phyloP scores from a whole-genome alignment of 2,888 invertebrate genomes.

The Synanthedon vespiformis region DNA sequence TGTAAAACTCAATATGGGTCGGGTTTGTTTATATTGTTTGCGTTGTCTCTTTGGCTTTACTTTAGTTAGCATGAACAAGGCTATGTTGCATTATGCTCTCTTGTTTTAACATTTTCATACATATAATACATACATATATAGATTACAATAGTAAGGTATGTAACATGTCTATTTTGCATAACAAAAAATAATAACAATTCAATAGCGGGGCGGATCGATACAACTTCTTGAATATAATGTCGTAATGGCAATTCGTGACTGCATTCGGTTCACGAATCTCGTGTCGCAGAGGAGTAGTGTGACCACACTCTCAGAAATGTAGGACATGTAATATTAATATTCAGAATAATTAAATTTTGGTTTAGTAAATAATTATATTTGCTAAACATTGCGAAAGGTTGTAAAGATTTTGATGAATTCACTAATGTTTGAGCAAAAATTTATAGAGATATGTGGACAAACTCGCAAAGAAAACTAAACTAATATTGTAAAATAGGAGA shows the following conservation, averaged over 20 bases:
- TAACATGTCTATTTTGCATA: slow-evolving; percentile 7
- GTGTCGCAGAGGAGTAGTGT: slow-evolving; percentile 2
- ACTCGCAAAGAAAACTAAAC: too few species aligned
- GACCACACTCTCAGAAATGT: not conserved
- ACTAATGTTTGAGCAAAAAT: too few species aligned
- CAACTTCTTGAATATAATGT: slow-evolving; percentile 10
- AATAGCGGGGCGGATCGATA: slow-evolving; percentile 1
- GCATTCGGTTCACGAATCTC: slow-evolving; percentile 1
- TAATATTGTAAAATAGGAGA: too few species aligned
- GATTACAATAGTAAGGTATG: not conserved
- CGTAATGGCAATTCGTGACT: slow-evolving; percentile 11
- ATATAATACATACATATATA: not conserved
- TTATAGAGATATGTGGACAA: too few species aligned
- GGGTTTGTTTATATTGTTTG: too few species aligned
- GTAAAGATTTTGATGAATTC: too few species aligned
- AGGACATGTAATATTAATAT: not conserved
- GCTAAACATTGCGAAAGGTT: too few species aligned
- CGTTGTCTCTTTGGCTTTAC: too few species aligned
- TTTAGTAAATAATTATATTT: too few species aligned
- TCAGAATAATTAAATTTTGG: too few species aligned
- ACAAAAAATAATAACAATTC: slow-evolving; percentile 10
- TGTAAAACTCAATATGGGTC: too few species aligned
- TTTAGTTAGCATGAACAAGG: too few species aligned
- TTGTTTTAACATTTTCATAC: not conserved
- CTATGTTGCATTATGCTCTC: not conserved